Conservation (phyloP, 2,113 vertebrate genomes). For the Cyanocitta stelleri region DNA sequence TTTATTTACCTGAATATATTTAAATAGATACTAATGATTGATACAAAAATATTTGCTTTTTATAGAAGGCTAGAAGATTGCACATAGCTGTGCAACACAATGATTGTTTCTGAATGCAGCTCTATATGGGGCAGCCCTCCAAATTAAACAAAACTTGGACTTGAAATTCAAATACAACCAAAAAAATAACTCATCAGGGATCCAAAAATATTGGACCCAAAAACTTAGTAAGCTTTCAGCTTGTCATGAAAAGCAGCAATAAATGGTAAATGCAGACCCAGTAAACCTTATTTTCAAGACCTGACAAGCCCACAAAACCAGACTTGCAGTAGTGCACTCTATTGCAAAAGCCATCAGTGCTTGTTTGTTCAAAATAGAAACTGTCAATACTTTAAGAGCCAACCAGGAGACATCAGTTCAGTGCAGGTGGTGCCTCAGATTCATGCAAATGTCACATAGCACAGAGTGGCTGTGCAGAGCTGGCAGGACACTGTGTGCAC, state of each 20-base stretch:
- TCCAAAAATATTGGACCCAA: neutral
- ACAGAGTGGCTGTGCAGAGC: neutral
- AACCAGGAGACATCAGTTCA: neutral
- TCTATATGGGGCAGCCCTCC: neutral
- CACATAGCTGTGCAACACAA: neutral
- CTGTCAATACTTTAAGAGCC: neutral
- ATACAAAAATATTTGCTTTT: neutral
- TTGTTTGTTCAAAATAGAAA: conserved; percentile 9
- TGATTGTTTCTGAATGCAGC: neutral
- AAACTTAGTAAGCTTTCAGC: neutral
- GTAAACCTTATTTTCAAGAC: neutral
- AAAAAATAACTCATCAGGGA: neutral
- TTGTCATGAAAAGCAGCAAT: neutral
- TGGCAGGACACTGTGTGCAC: neutral
- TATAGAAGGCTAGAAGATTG: neutral
- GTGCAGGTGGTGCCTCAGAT: neutral
- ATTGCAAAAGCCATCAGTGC: neutral
- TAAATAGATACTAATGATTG: neutral
- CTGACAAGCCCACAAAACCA: neutral
- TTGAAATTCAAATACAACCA: neutral
- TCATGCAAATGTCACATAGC: neutral
- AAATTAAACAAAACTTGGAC: neutral
- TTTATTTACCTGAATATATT: neutral
- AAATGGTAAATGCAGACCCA: neutral
- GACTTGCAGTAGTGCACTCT: neutral